phyloP scores from a whole-genome alignment of 2,113 vertebrate genomes.

The Peromyscus polionotus region DNA sequence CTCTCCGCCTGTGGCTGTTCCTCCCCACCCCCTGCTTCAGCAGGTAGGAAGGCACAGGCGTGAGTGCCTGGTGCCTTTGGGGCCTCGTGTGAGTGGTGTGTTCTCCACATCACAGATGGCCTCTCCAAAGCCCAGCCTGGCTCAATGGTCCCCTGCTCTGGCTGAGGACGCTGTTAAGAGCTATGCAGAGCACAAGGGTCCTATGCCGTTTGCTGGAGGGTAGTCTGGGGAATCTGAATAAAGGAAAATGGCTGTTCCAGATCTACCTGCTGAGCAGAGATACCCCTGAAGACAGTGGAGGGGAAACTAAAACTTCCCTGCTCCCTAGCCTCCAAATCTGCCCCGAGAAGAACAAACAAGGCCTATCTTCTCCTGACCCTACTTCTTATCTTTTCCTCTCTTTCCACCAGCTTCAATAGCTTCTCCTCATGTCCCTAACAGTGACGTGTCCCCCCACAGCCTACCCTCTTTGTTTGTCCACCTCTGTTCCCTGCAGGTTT shows the following conservation, averaged over 20 bases:
- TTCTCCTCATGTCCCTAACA: not conserved
- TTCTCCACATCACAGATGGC: not conserved
- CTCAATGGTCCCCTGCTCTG: not conserved
- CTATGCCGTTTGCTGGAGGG: too few relatives aligned
- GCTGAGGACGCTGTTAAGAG: not conserved
- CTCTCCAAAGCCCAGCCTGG: not conserved
- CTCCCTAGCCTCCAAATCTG: not conserved
- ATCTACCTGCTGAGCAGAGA: not conserved
- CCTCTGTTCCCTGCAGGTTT: not conserved
- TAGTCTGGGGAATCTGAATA: fast-evolving
- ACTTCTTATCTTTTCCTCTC: not conserved
- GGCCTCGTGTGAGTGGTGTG: fast-evolving
- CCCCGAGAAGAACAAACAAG: fast-evolving
- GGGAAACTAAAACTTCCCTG: fast-evolving
- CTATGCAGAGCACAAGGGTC: fast-evolving
- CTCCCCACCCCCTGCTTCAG: too few relatives aligned
- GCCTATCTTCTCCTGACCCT: fast-evolving
- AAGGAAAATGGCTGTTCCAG: not conserved
- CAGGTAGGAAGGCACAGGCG: fast-evolving
- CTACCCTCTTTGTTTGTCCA: fast-evolving
- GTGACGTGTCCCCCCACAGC: fast-evolving
- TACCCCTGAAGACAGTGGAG: not conserved
- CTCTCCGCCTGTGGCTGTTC: too few relatives aligned
- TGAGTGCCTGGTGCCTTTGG: not conserved
- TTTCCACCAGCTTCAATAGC: not conserved